Percentiles rank a stretch among this genome's conserved stretches.
These are phyloP conservation scores for Hypothenemus hampei DNA, from an alignment of 1,140 invertebrate genomes.

Conservation along the genomic window DNA sequence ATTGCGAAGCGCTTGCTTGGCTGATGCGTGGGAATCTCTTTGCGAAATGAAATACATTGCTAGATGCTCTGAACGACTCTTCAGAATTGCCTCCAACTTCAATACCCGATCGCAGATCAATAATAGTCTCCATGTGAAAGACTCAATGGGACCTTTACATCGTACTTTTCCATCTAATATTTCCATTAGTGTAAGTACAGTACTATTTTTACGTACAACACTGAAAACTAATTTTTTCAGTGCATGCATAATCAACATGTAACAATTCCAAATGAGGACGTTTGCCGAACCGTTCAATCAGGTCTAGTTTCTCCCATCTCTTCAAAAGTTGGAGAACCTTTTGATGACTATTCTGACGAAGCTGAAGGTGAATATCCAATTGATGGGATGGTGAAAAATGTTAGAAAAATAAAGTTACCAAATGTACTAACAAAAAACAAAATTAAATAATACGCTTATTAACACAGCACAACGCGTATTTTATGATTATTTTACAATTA, in stretches of 20 bases:
- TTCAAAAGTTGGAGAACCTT: neutral
- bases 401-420: neutral
- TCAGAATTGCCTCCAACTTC: conserved; percentile 7
- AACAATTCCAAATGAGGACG: neutral
- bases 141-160: neutral
- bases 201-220: neutral
- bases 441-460: neutral
- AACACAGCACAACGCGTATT: neutral
- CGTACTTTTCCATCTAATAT: conserved; percentile 2
- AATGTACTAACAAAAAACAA: neutral
- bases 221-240: neutral
- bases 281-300: neutral
- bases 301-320: neutral
- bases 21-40: conserved; percentile 12
- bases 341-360: neutral
- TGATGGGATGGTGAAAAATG: neutral
- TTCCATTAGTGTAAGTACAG: neutral
- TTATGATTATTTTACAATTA: neutral
- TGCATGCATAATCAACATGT: conserved; percentile 3
- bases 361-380: neutral
- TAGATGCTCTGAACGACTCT: conserved; percentile 11
- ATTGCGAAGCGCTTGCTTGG: neutral
- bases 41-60: conserved; percentile 15
- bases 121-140: neutral
- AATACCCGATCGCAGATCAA: conserved; percentile 6